Evolutionary conservation across 2,888 invertebrate genomes (phyloP), one percentile per base, ranked within the genome.

Genomic region (Perizoma flavofasciatum): DNA sequence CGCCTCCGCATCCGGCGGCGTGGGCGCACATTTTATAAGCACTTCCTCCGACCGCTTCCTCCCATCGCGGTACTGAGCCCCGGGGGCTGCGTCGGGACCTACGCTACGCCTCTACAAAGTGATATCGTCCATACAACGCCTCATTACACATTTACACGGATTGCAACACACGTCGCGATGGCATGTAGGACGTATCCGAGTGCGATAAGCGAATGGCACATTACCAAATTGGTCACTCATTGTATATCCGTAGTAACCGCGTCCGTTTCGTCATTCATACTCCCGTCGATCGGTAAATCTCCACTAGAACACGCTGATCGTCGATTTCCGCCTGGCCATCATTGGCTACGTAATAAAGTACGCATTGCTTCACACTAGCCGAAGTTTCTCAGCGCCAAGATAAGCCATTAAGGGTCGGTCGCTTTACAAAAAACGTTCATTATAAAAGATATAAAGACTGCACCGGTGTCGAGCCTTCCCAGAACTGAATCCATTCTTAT

Each of bases 401-500:
- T 85, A 86, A 86, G 82, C 85, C 84, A 89, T 86, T 85, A 88
- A 85, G 87, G 88, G 85, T 82, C 83, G 88, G 85, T 82, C 83
- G 81, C 78, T 79, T 70, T 65, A 85, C 85, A 90, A 91, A 90
- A 90, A 90, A 83, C 79, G 81, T 86, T 88, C 87, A 86, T 89
- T 89, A 90, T 85, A 88, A 89, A 88, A 83, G 85, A 88, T 88
- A 82, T 87, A 88, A 88, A 88, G 89, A 85, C 85, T 85, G 83
- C 86, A 83, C 82, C 89, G 88, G 89, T 89, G 88, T 85, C 88
- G 89, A 79, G 77, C 88, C 90, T 91, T 92, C 91, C 83, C 86
- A 88, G 91, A 91, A 91, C 78, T 82, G 83, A 74, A 79, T 74
- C 89, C 88, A 91, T 91, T 92, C 90, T 91, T 89, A 89, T 90